Conservation (phyloP, 2,113 vertebrate species). For the Sinocyclocheilus grahami region DNA sequence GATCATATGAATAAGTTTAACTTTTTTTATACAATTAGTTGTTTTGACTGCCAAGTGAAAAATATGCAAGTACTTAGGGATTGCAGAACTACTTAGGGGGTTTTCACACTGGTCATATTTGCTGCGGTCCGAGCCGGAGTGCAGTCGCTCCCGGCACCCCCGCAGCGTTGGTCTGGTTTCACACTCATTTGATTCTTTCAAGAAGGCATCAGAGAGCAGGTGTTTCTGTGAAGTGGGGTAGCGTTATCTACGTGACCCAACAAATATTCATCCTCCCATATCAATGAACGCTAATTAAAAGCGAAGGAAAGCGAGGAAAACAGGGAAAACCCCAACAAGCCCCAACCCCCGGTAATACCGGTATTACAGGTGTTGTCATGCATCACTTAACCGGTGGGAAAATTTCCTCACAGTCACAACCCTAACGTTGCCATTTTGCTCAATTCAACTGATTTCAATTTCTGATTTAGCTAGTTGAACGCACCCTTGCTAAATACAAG, state of each 20-base stretch:
- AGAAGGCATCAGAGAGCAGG: conserved; percentile 66
- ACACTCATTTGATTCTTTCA: no score
- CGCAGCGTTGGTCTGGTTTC: no score
- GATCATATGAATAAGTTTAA: not conserved
- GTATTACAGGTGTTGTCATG: no score
- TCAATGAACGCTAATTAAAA: conserved; percentile 28
- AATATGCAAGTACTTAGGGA: not conserved
- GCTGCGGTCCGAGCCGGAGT: no score
- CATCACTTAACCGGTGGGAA: no score
- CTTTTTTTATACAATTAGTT: not conserved
- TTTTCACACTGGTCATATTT: no score
- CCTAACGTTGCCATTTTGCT: not conserved
- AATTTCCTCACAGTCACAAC: no score
- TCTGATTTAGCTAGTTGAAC: not conserved
- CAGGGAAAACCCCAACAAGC: no score
- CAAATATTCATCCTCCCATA: conserved; percentile 49
- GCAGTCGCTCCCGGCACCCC: no score
- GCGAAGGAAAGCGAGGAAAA: no score
- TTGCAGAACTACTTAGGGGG: not conserved
- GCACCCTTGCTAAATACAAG: no score
- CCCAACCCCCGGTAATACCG: no score
- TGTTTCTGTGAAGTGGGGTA: conserved; percentile 63
- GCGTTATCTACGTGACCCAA: conserved; percentile 52
- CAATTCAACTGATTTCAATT: not conserved
- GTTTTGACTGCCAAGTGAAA: not conserved